These are phyloP conservation scores for Tachysurus fulvidraco DNA, from an alignment of 2,113 vertebrate species.

Conservation along the genomic window DNA sequence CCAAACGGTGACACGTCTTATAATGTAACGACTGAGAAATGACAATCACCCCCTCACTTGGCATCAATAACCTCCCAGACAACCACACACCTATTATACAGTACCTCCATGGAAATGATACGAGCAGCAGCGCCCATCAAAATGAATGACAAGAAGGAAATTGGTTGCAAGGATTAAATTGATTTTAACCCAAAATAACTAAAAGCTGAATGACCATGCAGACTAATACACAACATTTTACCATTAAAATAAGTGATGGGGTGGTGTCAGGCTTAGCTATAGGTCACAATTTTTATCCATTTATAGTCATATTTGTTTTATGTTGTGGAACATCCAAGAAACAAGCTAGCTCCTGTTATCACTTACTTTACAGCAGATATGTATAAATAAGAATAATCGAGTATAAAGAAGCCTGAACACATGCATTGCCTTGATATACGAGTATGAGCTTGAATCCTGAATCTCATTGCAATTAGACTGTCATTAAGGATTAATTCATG, in stretches of 20 bases:
- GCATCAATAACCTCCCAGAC: conserved; percentile 1
- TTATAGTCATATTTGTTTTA: background rate
- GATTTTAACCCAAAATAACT: background rate
- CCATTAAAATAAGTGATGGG: background rate
- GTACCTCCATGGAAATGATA: background rate
- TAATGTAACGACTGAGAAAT: conserved; percentile 43
- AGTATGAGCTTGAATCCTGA: background rate
- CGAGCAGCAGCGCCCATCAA: background rate
- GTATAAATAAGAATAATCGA: background rate
- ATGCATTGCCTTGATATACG: background rate
- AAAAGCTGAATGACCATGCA: background rate
- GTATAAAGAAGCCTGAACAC: background rate
- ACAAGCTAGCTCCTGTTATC: background rate
- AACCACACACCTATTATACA: background rate
- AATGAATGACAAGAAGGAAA: background rate
- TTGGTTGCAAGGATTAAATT: background rate
- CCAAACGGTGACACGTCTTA: background rate
- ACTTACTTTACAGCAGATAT: background rate
- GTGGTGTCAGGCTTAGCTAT: background rate
- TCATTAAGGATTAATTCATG: background rate
- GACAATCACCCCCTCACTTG: conserved; percentile 31
- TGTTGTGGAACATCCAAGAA: background rate
- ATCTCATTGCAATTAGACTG: background rate
- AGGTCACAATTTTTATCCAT: background rate
- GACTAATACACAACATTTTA: background rate